phyloP scores from a whole-genome alignment of 2,888 invertebrate species.

The Melipona beecheii region DNA sequence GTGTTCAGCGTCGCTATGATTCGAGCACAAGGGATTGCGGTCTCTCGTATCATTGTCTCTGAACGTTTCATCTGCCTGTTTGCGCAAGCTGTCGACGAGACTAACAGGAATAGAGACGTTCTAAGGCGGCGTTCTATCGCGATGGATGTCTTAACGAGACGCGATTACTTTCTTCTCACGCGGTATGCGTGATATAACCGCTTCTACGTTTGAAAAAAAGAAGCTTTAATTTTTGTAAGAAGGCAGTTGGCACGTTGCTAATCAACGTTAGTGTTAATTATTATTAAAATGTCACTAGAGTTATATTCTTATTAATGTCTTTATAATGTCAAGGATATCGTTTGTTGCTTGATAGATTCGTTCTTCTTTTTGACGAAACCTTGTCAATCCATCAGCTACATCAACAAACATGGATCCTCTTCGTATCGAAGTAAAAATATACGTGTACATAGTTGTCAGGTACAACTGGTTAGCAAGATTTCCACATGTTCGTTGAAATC shows the following conservation, averaged over 20 bases:
- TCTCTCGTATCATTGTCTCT: slow-evolving; percentile 46
- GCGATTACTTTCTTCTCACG: slow-evolving; percentile 46
- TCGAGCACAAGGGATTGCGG: slow-evolving; percentile 37
- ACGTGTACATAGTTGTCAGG: too few relatives aligned
- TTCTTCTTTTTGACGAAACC: too few relatives aligned
- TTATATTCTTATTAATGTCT: not conserved
- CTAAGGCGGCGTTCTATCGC: slow-evolving; percentile 14
- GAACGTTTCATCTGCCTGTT: slow-evolving; percentile 42
- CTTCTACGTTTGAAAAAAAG: too few relatives aligned
- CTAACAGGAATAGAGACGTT: slow-evolving; percentile 37
- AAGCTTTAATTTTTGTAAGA: too few relatives aligned
- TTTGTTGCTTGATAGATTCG: not conserved
- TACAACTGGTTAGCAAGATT: too few relatives aligned
- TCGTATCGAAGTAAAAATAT: too few relatives aligned
- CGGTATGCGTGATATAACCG: not conserved
- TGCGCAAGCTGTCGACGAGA: slow-evolving; percentile 35
- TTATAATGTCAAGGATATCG: not conserved
- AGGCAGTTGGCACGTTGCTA: not conserved
- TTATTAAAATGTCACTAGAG: not conserved
- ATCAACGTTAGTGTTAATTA: too few relatives aligned
- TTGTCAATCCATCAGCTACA: too few relatives aligned
- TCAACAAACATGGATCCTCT: too few relatives aligned
- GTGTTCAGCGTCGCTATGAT: slow-evolving; percentile 51
- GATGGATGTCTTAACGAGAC: slow-evolving; percentile 38
- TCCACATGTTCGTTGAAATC: too few relatives aligned